Evolutionary conservation across 2,888 invertebrate genomes (phyloP).

Genomic region (Tipula confusa): DNA sequence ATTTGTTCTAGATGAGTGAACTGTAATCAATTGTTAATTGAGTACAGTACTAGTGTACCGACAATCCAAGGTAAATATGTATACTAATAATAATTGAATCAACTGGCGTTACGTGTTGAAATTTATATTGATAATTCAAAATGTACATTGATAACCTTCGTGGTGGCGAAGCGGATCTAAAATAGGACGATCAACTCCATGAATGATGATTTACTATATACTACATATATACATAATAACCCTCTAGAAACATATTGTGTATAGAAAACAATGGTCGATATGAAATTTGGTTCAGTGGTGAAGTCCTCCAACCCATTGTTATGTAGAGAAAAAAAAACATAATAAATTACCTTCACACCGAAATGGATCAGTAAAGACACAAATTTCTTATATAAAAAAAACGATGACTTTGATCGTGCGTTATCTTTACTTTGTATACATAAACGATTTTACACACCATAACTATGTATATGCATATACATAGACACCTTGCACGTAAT

Average conservation of each 20-base stretch:
- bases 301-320: conserved; percentile 12
- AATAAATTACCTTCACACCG: conserved; percentile 1
- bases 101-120: background rate
- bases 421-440: background rate
- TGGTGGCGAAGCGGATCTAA: background rate
- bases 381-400: background rate
- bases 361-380: conserved; percentile 16
- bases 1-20: background rate
- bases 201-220: background rate
- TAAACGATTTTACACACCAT: no score
- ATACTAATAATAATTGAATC: background rate
- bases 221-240: background rate
- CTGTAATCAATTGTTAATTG: background rate
- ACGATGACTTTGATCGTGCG: background rate
- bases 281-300: background rate
- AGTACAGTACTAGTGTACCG: background rate
- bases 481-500: no score
- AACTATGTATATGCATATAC: no score
- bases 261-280: background rate
- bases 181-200: background rate
- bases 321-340: background rate
- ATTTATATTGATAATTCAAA: background rate
- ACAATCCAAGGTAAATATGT: background rate
- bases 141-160: background rate
- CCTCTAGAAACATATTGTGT: background rate